Conservation (phyloP, 92 coral and sea anemone species). For the Phenganax stokvisi region DNA sequence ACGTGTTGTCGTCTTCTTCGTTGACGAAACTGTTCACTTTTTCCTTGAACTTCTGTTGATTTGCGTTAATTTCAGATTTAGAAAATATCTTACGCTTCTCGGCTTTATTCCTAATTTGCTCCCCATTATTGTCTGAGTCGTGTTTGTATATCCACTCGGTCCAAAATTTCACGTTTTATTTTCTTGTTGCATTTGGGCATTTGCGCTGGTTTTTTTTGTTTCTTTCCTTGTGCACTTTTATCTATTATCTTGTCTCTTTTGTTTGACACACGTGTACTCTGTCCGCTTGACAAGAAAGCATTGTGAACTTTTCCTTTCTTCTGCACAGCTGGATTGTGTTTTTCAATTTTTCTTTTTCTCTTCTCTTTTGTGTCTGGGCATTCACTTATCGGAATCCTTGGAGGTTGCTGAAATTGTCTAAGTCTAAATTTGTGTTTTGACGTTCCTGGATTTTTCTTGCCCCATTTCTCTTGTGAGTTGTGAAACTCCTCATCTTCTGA, state of each 20-base stretch:
- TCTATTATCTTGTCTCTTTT: not conserved
- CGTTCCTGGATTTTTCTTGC: constrained; percentile 17
- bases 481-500: not conserved
- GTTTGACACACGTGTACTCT: not conserved
- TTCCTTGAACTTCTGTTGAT: not conserved
- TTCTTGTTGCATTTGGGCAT: not conserved
- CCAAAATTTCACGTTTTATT: not conserved
- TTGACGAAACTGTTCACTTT: not conserved
- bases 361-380: not conserved
- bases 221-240: not conserved
- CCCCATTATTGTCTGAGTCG: not conserved
- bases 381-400: not conserved
- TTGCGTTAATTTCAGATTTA: not conserved
- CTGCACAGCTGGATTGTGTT: no score
- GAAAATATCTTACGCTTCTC: not conserved
- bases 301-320: not conserved
- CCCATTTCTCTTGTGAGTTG: constrained; percentile 13
- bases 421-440: not conserved
- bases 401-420: constrained; percentile 18
- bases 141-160: not conserved
- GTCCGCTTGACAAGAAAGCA: not conserved
- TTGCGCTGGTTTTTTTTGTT: not conserved
- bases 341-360: not conserved
- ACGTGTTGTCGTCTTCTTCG: not conserved
- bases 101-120: not conserved